Base-by-base conservation (phyloP, 2,888 invertebrate species). In the Chrysolina americana region DNA sequence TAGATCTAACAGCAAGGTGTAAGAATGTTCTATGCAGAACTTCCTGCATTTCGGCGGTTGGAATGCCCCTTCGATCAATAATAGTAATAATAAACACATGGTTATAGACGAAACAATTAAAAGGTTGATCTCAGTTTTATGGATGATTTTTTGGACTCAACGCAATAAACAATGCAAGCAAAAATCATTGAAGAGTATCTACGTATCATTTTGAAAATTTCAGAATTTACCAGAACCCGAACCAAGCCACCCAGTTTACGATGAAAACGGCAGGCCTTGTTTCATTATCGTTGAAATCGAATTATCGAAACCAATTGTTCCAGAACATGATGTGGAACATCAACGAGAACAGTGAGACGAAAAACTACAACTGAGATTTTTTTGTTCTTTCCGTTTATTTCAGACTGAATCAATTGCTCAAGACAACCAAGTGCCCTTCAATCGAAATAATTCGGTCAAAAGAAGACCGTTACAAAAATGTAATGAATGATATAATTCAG, bases 211-310 rank as follows among this genome's bases (percentile, higher is more conserved):
- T 36, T 6, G 8, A 36, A 36, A 36, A 6, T 36, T 36, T 36
- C 44, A 44, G 44, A 15, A 79, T 41, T 48, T 70, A 41, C 81
- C 81, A n/a, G 76, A 77, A 65, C 80, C 80, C 9, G 86, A 86
- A 79, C 83, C 86, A 2, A 86, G 86, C 72, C 62, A 79, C 41
- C 82, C 81, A 64, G 78, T 88, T 10, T 86, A 80, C 74, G 83
- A 84, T 69, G 87, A 87, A 71, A 76, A 83, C 11, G 86, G 85
- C 11, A 74, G 83, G 68, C 85, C 83, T 23, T 86, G 87, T 41
- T 87, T 88, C 76, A 80, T 88, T 28, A 76, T 88, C 19, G 72
- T 87, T 1, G 87, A 88, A 81, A 80, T 88, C 13, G 87, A 87
- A 78, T 76, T 88, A 21, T 77, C 83, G 41, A 81, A 83, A 50